Evolutionary conservation across 1,140 invertebrate species (phyloP), one percentile per base, ranked within the genome.

Genomic region (Trichonephila inaurata): DNA sequence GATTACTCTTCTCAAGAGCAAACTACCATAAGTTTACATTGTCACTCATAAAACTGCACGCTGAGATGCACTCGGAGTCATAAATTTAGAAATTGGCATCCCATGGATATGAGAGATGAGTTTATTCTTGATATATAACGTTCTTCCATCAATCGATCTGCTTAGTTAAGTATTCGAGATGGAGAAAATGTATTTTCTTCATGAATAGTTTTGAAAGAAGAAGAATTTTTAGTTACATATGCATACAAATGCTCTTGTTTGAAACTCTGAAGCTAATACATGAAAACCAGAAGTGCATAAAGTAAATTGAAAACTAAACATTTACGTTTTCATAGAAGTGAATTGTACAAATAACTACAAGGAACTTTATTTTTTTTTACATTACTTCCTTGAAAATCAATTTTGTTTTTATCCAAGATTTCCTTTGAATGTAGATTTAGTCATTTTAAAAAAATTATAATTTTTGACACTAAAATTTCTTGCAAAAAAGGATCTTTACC

Each of bases 111-210:
- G 7, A 40, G 72, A 18, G 16, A 14, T 18, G 72, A 77, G 33
- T 4, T 10, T 14, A 33, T 33, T 16, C 12, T 18, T 33, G 16
- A 18, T 40, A 2, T 16, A 6, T 40, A 40, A 77, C 72, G 7
- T 40, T 18, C 33, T 40, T 77, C 72, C 72, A 40, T 77, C 72
- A 77, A 77, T 77, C 72, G 72, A 77, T 77, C 28, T 33, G 16
- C 4, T 19, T 33, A 28, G 24, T 77, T 77, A 77, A 40, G 72
- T 77, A 77, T 77, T 77, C 28, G 6, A 12, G 33, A 19, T 18
- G 4, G 14, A 40, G 72, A 77, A 18, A 28, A 18, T 18, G 33
- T 33, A 77, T 77, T 77, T 77, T 77, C 33, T 77, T 40, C 72
- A 77, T 18, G 16, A 16, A 16, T 4, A 18, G 72, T 77, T 77